A percentile compares a stretch with the other conserved stretches of the same genome.
Conservation (phyloP, 1,140 invertebrate genomes). For the Drosophila saltans region DNA sequence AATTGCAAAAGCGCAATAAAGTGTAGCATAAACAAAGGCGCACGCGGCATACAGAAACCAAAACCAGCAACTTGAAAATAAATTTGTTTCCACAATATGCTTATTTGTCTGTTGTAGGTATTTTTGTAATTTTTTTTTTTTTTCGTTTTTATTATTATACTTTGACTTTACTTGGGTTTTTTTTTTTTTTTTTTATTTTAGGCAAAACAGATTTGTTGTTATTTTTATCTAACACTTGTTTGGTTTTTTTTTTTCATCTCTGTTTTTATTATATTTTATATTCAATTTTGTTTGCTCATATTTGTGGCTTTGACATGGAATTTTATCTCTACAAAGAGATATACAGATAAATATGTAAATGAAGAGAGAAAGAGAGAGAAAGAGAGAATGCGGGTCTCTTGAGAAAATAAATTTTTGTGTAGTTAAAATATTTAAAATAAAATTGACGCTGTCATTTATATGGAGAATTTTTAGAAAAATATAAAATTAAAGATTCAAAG, state of each 20-base stretch:
- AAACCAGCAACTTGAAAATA: slow-evolving; percentile 72
- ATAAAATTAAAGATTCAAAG: too few species aligned
- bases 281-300: slow-evolving; percentile 43
- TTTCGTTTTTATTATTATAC: slow-evolving; percentile 16
- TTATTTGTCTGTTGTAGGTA: slow-evolving; percentile 43
- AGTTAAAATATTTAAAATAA: not conserved
- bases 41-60: slow-evolving; percentile 59
- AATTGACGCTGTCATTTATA: not conserved
- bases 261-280: slow-evolving; percentile 36
- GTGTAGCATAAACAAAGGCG: slow-evolving; percentile 81
- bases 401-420: not conserved
- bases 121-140: slow-evolving; percentile 36
- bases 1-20: slow-evolving; percentile 81
- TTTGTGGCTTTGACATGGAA: slow-evolving; percentile 11
- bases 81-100: slow-evolving; percentile 71
- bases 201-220: slow-evolving; percentile 48
- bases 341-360: not conserved
- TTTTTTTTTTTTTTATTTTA: slow-evolving; percentile 34
- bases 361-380: not conserved
- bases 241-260: not conserved
- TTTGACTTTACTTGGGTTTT: slow-evolving; percentile 20
- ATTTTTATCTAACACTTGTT: slow-evolving; percentile 35
- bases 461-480: too few species aligned
- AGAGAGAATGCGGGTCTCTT: not conserved
- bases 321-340: slow-evolving; percentile 1